Percentiles rank a stretch among this genome's conserved stretches.
Conservation (phyloP, 1,140 invertebrate genomes). For the Drosophila ohnishii region DNA sequence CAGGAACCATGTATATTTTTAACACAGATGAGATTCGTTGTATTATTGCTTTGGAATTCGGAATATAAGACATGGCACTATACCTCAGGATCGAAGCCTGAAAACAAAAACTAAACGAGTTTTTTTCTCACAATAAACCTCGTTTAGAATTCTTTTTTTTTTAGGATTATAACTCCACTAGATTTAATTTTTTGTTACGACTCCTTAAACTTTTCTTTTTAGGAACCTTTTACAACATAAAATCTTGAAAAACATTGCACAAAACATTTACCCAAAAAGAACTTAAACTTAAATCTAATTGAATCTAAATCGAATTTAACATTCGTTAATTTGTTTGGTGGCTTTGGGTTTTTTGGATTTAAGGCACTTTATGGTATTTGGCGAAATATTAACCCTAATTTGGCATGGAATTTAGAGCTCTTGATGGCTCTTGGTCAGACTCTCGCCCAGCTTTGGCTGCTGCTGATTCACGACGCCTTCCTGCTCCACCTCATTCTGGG, state of each 20-base stretch:
- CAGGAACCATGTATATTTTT: neutral
- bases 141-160: neutral
- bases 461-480: constrained; percentile 3
- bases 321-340: constrained; percentile 35
- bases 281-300: constrained; percentile 16
- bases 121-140: neutral
- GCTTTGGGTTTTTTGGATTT: constrained; percentile 18
- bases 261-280: constrained; percentile 4
- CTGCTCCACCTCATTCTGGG: constrained; percentile 8
- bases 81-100: neutral
- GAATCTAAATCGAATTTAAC: constrained; percentile 10
- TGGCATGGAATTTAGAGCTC: constrained; percentile 59
- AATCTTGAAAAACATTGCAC: neutral
- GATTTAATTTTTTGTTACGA: neutral
- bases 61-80: neutral
- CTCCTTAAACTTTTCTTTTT: neutral
- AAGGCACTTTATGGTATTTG: constrained; percentile 67
- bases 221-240: neutral
- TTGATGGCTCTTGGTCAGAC: constrained; percentile 59
- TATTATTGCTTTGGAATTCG: neutral
- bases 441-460: constrained; percentile 54
- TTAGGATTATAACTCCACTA: too few relatives aligned
- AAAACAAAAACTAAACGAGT: neutral
- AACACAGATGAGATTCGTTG: neutral
- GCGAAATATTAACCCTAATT: constrained; percentile 21